A percentile compares a stretch with the other conserved stretches of the same genome.
Evolutionary conservation across 2,113 vertebrate species (phyloP).

Genomic region (Esox niger): DNA sequence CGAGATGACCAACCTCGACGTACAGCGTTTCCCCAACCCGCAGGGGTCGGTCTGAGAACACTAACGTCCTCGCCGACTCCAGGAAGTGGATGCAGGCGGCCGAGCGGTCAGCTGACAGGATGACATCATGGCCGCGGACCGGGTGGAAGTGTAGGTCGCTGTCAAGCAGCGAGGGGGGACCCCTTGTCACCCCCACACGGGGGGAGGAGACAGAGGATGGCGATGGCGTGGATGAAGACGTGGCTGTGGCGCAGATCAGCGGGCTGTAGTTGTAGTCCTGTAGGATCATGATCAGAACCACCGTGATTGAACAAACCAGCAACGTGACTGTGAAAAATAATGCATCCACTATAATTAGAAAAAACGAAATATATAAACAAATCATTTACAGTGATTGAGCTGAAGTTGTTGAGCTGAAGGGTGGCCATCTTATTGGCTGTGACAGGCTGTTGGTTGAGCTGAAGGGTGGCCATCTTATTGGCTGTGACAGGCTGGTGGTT

Average conservation of each 20-base stretch:
- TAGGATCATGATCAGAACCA: conserved; percentile 45
- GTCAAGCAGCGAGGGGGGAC: conserved; percentile 78
- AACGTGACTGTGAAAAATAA: too few species aligned
- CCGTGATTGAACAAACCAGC: too few species aligned
- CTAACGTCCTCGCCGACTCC: conserved; percentile 89
- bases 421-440: too few species aligned
- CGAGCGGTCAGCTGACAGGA: conserved; percentile 88
- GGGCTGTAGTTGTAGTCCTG: conserved; percentile 81
- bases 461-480: too few species aligned
- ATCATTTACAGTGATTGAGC: too few species aligned
- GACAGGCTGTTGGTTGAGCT: too few species aligned
- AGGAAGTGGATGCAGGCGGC: conserved; percentile 88
- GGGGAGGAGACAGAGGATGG: conserved; percentile 44
- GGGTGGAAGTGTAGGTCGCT: conserved; percentile 91
- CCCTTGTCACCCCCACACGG: conserved; percentile 43
- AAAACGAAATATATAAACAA: too few species aligned
- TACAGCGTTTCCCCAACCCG: conserved; percentile 88
- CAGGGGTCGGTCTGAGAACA: conserved; percentile 92
- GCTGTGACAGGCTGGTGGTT: neutral
- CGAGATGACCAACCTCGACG: conserved; percentile 88
- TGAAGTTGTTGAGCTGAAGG: too few species aligned
- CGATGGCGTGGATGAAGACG: conserved; percentile 26
- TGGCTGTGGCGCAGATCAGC: conserved; percentile 76
- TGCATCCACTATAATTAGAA: too few species aligned
- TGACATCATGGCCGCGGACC: conserved; percentile 85